Percentiles rank a stretch among this genome's conserved stretches.
Evolutionary conservation across 1,140 invertebrate genomes (phyloP).

Genomic region (Drosophila eugracilis): DNA sequence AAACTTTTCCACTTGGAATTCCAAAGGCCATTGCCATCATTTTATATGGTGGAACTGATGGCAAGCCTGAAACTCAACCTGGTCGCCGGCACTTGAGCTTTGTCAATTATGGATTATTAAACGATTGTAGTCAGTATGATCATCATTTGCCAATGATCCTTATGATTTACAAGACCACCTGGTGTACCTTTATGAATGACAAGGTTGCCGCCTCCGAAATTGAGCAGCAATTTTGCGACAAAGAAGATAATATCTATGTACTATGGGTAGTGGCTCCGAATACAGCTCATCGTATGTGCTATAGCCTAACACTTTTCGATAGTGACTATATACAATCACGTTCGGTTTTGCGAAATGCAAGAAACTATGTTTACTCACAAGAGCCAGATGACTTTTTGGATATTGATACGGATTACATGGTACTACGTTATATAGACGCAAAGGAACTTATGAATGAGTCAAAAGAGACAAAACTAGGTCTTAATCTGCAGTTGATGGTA

Average conservation of each 20-base stretch:
- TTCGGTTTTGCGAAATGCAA: slow-evolving; percentile 34
- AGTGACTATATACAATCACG: slow-evolving; percentile 27
- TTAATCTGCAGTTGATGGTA: slow-evolving; percentile 40
- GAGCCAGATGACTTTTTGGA: slow-evolving; percentile 43
- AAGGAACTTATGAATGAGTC: background rate
- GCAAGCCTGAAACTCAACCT: slow-evolving; percentile 3
- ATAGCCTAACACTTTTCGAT: slow-evolving; percentile 51
- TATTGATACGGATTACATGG: slow-evolving; percentile 25
- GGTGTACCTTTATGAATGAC: no score
- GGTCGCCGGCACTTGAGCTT: slow-evolving; percentile 10
- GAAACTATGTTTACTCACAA: slow-evolving; percentile 26
- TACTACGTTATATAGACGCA: slow-evolving; percentile 36
- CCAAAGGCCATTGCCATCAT: slow-evolving; percentile 30
- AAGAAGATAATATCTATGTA: slow-evolving; percentile 34
- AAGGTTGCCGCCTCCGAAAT: slow-evolving; percentile 28
- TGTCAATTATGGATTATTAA: slow-evolving; percentile 21
- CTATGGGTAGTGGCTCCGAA: slow-evolving; percentile 45
- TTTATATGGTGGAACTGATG: slow-evolving; percentile 37
- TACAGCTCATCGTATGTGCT: slow-evolving; percentile 19
- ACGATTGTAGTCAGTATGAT: background rate
- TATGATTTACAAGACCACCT: slow-evolving; percentile 40
- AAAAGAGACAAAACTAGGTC: no score
- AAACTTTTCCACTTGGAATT: background rate
- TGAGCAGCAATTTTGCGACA: background rate
- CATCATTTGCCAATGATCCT: slow-evolving; percentile 43